Percentiles rank a stretch among this genome's conserved stretches.
These are phyloP conservation scores for Rhaphigaster nebulosa DNA, from an alignment of 2,888 invertebrate species.

Conservation along the genomic window DNA sequence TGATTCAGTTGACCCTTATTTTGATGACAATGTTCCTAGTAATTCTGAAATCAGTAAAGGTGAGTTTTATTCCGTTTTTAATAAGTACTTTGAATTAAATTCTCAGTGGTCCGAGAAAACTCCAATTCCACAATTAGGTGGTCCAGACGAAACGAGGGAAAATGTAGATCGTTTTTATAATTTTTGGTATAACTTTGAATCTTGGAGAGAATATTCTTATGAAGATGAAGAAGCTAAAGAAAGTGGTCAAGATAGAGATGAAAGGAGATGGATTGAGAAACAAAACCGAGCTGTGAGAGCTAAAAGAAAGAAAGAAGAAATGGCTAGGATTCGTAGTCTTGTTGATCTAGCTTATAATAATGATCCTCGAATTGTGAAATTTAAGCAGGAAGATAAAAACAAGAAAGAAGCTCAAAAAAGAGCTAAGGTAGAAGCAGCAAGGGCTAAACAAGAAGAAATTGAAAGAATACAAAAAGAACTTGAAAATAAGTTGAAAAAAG, in stretches of 20 bases:
- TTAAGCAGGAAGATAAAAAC: conserved; percentile 94
- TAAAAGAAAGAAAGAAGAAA: conserved; percentile 97
- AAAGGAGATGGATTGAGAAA: conserved; percentile 90
- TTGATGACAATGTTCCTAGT: conserved; percentile 89
- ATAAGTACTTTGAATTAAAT: conserved; percentile 76
- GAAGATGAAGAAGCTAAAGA: conserved; percentile 99
- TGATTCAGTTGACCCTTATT: conserved; percentile 96
- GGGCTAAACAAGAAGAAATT: conserved; percentile 87
- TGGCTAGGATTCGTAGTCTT: conserved; percentile 88
- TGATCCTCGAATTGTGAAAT: conserved; percentile 93
- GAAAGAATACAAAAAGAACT: conserved; percentile 79
- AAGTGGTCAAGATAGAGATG: conserved; percentile 83
- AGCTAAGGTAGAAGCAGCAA: conserved; percentile 85
- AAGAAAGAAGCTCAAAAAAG: conserved; percentile 89
- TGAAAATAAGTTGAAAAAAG: conserved; percentile 73
- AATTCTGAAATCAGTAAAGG: conserved; percentile 77
- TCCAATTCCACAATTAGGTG: conserved; percentile 87
- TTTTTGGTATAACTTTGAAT: conserved; percentile 98
- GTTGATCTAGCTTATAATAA: conserved; percentile 95
- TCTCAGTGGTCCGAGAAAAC: conserved; percentile 92
- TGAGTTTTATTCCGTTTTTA: conserved; percentile 63
- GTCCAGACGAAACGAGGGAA: conserved; percentile 81
- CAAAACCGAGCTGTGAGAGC: conserved; percentile 94
- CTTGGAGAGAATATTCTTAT: conserved; percentile 99
- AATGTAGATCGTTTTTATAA: conserved; percentile 95